Evolutionary conservation across 2,797 vertebrate genomes (phyloP), one percentile per base, ranked within the genome.

Genomic region (Acanthornis magna): DNA sequence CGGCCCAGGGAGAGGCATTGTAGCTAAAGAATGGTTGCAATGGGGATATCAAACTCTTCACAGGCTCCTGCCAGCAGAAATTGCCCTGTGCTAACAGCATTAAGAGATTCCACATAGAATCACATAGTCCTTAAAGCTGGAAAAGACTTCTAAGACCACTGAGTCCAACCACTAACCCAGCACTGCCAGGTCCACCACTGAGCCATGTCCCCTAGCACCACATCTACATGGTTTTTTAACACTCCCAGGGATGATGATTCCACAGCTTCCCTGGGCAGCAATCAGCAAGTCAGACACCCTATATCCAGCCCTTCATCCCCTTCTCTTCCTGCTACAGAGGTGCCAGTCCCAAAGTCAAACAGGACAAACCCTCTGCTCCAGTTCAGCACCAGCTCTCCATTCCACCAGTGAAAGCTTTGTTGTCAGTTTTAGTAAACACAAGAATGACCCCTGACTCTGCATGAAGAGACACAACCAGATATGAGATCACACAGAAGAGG

Each of bases 401-500:
- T 50, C 73, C 67, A 23, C 8, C 27, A 5, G 3, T 4, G 13
- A 29, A 71, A 89, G 19, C 23, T 76, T 34, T 79, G 26, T 47
- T 54, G 11, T 8, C 14, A 2, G 2, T 48, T 55, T 51, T 30
- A 29, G 16, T 0, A 14, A 51, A 4, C 7, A 16, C 26, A 22
- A 23, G 32, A 27, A 51, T 2, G 1, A 29, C 36, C 20, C 48
- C 36, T 67, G 23, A 63, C 14, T 34, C 30, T 27, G 10, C 1
- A 2, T 1, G 8, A 29, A 63, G 19, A n/a, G 22, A 11, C 30
- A 8, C 0, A 2, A 29, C 11, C 65, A 36, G 45, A 3, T 1
- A 13, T 0, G 4, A 42, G 45, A 38, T 71, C 5, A 0, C 21
- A 17, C 2, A 50, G 13, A 57, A 75, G 22, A 60, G n/a, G 20